Conservation (phyloP, 2,797 vertebrate genomes). For the Acrocephalus scirpaceus region DNA sequence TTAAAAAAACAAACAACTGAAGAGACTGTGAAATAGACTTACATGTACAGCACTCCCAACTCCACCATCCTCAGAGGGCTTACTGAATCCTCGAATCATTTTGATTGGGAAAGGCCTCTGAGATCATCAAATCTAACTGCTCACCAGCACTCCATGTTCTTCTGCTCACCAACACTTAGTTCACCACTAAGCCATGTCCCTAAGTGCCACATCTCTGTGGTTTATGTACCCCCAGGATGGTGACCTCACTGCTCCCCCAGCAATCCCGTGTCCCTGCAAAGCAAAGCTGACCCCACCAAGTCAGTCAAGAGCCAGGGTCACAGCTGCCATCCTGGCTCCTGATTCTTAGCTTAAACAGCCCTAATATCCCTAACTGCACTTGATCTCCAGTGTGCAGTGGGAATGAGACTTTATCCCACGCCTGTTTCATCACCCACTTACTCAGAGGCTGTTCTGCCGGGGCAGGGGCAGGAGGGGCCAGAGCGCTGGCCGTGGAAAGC, state of each 20-base stretch:
- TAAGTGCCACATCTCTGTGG: background rate
- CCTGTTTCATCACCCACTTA: background rate
- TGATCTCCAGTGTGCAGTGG: background rate
- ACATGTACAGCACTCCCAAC: background rate
- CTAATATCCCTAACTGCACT: background rate
- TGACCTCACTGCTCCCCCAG: background rate
- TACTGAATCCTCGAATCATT: background rate
- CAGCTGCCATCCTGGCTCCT: background rate
- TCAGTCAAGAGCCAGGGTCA: background rate
- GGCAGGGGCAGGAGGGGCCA: background rate
- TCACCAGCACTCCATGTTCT: background rate
- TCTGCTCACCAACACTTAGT: no score
- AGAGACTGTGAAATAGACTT: background rate
- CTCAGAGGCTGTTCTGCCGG: background rate
- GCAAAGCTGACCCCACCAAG: background rate
- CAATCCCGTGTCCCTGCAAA: background rate
- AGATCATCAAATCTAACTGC: background rate
- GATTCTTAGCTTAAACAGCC: background rate
- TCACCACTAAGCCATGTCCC: background rate
- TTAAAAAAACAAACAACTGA: background rate
- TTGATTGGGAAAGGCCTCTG: background rate
- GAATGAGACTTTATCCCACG: accelerated
- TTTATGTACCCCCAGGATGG: background rate
- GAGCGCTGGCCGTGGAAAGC: background rate
- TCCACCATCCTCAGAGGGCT: background rate